These are phyloP conservation scores for Diacarnus erythraeanus DNA, from an alignment of 37 sponge, comb jelly and placozoan genomes.

Conservation along the genomic window DNA sequence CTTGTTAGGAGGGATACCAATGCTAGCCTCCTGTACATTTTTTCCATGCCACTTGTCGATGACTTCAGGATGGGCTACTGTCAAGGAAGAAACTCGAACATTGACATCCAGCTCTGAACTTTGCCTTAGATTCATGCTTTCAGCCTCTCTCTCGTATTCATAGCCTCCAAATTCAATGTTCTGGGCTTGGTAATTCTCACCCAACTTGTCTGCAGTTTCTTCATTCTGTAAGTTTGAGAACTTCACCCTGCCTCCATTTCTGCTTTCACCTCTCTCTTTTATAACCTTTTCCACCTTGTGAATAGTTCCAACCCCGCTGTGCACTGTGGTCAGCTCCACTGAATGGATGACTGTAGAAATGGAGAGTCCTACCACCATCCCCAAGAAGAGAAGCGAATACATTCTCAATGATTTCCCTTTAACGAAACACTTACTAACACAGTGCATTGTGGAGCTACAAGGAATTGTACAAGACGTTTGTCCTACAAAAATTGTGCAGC, in stretches of 20 bases:
- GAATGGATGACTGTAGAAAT: conserved; percentile 30
- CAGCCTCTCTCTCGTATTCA: conserved; percentile 13
- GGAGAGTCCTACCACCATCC: conserved; percentile 33
- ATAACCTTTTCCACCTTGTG: neutral
- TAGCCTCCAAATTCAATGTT: conserved; percentile 3
- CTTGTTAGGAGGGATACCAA: conserved; percentile 2
- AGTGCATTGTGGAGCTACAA: too few relatives aligned
- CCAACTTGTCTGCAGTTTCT: too few relatives aligned
- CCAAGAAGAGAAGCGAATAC: conserved; percentile 34
- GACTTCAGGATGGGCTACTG: neutral
- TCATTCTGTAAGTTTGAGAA: conserved; percentile 12
- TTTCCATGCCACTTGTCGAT: conserved; percentile 38
- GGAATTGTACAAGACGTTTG: too few relatives aligned
- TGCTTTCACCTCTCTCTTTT: neutral
- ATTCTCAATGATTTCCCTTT: neutral
- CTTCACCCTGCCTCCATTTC: neutral
- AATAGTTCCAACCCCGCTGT: neutral
- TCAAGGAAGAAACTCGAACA: neutral
- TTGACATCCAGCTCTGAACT: neutral
- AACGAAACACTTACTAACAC: conserved; percentile 37
- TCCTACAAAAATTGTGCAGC: too few relatives aligned
- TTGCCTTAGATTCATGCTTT: neutral
- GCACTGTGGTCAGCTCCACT: neutral
- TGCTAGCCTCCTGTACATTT: conserved; percentile 20
- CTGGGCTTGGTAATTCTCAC: conserved; percentile 1